A percentile compares a stretch with the other conserved stretches of the same genome.
These are phyloP conservation scores for Uloborus plumipes DNA, from an alignment of 2,888 invertebrate species.

Conservation along the genomic window DNA sequence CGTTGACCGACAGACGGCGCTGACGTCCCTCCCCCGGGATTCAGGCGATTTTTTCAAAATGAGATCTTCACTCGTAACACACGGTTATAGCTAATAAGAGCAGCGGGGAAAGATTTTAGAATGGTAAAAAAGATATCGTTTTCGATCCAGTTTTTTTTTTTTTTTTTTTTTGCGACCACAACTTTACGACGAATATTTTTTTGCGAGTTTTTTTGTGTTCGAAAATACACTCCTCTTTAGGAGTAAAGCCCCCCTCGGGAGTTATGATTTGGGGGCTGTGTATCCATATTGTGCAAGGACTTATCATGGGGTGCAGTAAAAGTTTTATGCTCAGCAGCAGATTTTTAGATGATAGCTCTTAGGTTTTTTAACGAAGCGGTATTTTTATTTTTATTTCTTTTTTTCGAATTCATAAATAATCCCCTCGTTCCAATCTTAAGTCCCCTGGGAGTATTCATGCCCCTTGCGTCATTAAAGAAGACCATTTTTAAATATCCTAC, in stretches of 20 bases:
- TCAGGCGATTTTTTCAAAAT: not conserved
- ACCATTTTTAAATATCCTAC: no score
- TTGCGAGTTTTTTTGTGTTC: slow-evolving; percentile 1
- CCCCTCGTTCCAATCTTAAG: no score
- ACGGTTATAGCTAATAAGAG: slow-evolving; percentile 61
- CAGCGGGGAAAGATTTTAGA: slow-evolving; percentile 17
- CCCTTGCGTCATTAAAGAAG: no score
- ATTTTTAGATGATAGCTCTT: no score
- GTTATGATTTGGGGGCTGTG: slow-evolving; percentile 13
- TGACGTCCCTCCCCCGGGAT: not conserved
- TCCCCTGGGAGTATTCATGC: no score
- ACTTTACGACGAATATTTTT: slow-evolving; percentile 45
- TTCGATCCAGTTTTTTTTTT: slow-evolving; percentile 32
- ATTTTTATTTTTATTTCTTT: no score
- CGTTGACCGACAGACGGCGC: not conserved
- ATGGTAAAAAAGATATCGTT: slow-evolving; percentile 38
- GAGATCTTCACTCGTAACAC: slow-evolving; percentile 48
- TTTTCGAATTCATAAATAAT: no score
- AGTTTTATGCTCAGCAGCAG: no score
- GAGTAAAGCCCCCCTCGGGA: slow-evolving; percentile 24
- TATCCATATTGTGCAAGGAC: no score
- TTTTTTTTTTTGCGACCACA: slow-evolving; percentile 22
- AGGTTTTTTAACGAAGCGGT: no score
- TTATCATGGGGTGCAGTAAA: no score
- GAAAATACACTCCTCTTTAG: slow-evolving; percentile 4